Evolutionary conservation across 1,140 invertebrate genomes (phyloP), one percentile per base, ranked within the genome.

Genomic region (Bombus picipes): DNA sequence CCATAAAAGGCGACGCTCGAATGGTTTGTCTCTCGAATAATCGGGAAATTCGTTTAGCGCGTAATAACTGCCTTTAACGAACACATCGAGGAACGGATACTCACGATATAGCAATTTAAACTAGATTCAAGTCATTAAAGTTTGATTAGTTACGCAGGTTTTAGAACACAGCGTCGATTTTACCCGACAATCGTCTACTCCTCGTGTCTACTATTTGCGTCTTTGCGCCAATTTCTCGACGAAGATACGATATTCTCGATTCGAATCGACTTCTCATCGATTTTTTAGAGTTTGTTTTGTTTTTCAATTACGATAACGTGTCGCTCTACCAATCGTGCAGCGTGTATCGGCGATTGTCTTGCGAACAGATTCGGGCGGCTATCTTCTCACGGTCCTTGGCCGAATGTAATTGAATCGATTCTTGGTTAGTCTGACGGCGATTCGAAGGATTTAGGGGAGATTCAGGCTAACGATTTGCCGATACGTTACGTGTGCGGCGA

Each of bases 401-500:
- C 53, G 22, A 41, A 59, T 22, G n/a, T 34, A 81, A 59, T 71
- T 39, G 53, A 73, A 59, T 72, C 47, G 68, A 59, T 73, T 39
- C 83, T 80, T 59, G 68, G 13, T 39, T 34, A 32, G 18, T 9
- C 47, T 25, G 77, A 53, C 34, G 34, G 66, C 76, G 77, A 72
- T 80, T 47, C 25, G 83, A 78, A 89, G 78, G 81, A 83, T 87
- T 89, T 87, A 68, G 32, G 70, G 81, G 78, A 77, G 76, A 34
- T 88, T 70, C 62, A 10, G 78, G 47, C 8, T 25, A 80, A 83
- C 81, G 72, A 88, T 71, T 73, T 68, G 37, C 47, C 68, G 18
- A 65, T 70, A 82, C 76, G 70, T 80, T 70, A 77, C 81, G 53
- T 72, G 77, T 43, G 34, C 34, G 68, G 32, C 77, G 76, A 89